Evolutionary conservation across 2,113 vertebrate species (phyloP).

Genomic region (Xenotilapia leptura): DNA sequence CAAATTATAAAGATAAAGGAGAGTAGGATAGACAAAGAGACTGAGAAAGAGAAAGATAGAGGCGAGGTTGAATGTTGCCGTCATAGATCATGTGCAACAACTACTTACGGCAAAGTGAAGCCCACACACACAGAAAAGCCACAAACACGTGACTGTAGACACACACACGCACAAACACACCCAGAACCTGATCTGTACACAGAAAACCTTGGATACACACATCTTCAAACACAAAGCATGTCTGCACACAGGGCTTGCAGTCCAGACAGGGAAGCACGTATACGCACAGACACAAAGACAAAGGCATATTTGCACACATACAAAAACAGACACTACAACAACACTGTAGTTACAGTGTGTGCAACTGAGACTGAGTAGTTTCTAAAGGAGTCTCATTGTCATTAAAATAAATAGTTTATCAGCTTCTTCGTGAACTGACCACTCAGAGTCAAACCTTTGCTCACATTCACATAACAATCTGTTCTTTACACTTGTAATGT

Average conservation of each 20-base stretch:
- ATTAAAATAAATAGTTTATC: background rate
- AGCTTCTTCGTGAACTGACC: background rate
- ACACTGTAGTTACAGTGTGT: background rate
- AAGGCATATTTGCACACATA: background rate
- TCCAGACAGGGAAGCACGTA: background rate
- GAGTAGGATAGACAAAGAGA: background rate
- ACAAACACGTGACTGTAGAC: constrained; percentile 32
- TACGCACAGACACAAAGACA: background rate
- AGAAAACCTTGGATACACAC: background rate
- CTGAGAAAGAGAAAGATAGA: background rate
- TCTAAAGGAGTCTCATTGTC: background rate
- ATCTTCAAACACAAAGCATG: background rate
- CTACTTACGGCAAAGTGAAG: constrained; percentile 16
- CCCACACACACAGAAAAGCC: constrained; percentile 40
- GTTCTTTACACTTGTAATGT: background rate
- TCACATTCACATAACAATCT: background rate
- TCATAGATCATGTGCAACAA: constrained; percentile 42
- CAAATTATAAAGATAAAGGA: background rate
- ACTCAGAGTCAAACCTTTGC: background rate
- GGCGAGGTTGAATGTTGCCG: background rate
- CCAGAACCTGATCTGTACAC: constrained; percentile 1
- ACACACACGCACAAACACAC: background rate
- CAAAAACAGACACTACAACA: background rate
- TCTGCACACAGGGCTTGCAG: background rate
- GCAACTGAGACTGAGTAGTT: background rate